A percentile compares a stretch with the other conserved stretches of the same genome.
Evolutionary conservation across 2,113 vertebrate genomes (phyloP).

Genomic region (Aplodontia rufa): DNA sequence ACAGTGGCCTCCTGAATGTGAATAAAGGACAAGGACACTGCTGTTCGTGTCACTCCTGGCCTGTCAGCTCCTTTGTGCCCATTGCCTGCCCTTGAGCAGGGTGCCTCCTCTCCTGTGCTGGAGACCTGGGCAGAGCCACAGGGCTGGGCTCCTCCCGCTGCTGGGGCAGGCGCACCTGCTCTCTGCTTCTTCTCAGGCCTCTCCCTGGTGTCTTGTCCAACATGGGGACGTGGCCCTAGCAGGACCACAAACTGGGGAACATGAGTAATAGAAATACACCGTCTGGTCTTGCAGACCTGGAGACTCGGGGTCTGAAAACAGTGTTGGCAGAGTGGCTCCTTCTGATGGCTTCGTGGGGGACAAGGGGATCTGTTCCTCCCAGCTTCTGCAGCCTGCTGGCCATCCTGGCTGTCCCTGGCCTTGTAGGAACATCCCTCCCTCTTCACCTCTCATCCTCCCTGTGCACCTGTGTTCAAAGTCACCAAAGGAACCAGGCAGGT

Average conservation of each 20-base stretch:
- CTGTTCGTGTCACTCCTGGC: neutral
- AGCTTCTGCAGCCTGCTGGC: neutral
- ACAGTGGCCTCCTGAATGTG: rapidly evolving
- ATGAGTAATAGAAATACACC: rapidly evolving
- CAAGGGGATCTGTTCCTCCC: too few relatives aligned
- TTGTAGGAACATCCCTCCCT: rapidly evolving
- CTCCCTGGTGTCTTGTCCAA: neutral
- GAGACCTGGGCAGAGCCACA: rapidly evolving
- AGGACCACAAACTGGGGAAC: neutral
- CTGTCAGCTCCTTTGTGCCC: rapidly evolving
- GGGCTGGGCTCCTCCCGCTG: neutral
- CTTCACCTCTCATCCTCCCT: rapidly evolving
- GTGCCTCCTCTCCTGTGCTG: rapidly evolving
- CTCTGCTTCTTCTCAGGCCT: neutral
- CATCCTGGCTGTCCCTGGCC: rapidly evolving
- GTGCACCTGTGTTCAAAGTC: neutral
- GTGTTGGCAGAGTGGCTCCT: rapidly evolving
- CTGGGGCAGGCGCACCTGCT: neutral
- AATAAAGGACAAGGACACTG: neutral
- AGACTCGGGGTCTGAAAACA: rapidly evolving
- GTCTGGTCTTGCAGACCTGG: neutral
- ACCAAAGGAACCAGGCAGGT: rapidly evolving
- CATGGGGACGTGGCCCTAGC: neutral
- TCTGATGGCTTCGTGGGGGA: neutral
- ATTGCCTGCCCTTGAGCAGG: rapidly evolving